phyloP scores from a whole-genome alignment of 2,797 vertebrate species.

The Pangasius sanitwongsei region DNA sequence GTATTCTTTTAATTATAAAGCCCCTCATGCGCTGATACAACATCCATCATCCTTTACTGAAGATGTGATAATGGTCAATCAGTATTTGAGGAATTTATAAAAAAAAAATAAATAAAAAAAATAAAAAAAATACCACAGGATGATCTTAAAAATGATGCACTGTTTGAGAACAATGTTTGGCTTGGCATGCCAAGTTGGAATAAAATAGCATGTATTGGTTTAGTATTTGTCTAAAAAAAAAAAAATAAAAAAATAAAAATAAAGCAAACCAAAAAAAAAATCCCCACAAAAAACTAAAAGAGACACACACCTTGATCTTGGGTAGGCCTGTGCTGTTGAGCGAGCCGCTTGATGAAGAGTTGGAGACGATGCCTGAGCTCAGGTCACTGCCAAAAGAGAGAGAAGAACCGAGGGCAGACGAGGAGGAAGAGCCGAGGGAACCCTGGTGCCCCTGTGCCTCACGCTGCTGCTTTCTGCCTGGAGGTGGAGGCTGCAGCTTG shows the following conservation, averaged over 20 bases:
- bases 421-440: constrained; percentile 76
- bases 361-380: constrained; percentile 74
- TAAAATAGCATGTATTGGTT: not conserved
- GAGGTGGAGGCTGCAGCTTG: constrained; percentile 89
- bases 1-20: not conserved
- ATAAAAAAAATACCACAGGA: not conserved
- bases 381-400: constrained; percentile 75
- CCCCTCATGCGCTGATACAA: not conserved
- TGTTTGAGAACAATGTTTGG: not conserved
- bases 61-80: not conserved
- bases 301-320: constrained; percentile 79
- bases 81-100: not conserved
- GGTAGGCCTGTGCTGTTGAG: constrained; percentile 81
- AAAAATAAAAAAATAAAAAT: not conserved
- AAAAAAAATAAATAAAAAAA: not conserved
- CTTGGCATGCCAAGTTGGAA: not conserved
- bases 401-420: constrained; percentile 73
- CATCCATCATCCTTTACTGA: not conserved
- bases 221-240: not conserved
- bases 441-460: constrained; percentile 68
- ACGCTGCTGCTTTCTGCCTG: constrained; percentile 83
- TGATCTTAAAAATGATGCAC: not conserved
- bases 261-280: not conserved
- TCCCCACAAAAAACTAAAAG: not conserved
- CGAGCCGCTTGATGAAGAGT: constrained; percentile 73